phyloP scores from a whole-genome alignment of 2,797 vertebrate species.

The Pithecia hirsuta region DNA sequence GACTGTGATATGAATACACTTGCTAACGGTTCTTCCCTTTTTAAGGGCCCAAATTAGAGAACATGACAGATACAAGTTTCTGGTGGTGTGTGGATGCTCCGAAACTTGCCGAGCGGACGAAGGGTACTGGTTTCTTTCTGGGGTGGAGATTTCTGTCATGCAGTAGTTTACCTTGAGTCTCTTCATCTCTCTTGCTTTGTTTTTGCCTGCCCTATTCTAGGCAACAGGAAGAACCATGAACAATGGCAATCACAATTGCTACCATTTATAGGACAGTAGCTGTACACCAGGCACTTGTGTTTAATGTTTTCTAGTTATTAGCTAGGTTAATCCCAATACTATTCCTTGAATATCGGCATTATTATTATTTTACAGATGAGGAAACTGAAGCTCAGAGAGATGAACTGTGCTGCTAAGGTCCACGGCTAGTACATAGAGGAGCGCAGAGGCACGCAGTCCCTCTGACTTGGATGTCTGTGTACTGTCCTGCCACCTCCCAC shows the following conservation, averaged over 20 bases:
- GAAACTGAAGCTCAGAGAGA: background rate
- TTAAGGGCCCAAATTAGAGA: background rate
- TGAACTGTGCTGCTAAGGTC: background rate
- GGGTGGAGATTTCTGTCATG: background rate
- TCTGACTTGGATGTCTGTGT: background rate
- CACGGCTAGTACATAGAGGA: background rate
- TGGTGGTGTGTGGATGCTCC: background rate
- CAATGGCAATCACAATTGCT: background rate
- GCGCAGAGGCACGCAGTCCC: background rate
- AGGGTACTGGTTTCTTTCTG: background rate
- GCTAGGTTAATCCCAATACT: background rate
- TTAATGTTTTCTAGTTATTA: background rate
- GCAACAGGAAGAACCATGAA: background rate
- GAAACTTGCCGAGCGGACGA: background rate
- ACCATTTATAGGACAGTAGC: background rate
- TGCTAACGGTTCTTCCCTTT: background rate
- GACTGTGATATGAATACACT: background rate
- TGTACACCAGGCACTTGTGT: background rate
- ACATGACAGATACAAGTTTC: background rate
- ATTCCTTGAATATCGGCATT: background rate
- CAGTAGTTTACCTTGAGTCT: background rate
- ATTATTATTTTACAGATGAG: background rate
- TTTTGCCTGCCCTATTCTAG: background rate
- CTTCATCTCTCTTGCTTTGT: background rate
- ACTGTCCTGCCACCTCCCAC: background rate